These are phyloP conservation scores for Copidosoma floridanum DNA, from an alignment of 1,140 invertebrate genomes.

Conservation along the genomic window DNA sequence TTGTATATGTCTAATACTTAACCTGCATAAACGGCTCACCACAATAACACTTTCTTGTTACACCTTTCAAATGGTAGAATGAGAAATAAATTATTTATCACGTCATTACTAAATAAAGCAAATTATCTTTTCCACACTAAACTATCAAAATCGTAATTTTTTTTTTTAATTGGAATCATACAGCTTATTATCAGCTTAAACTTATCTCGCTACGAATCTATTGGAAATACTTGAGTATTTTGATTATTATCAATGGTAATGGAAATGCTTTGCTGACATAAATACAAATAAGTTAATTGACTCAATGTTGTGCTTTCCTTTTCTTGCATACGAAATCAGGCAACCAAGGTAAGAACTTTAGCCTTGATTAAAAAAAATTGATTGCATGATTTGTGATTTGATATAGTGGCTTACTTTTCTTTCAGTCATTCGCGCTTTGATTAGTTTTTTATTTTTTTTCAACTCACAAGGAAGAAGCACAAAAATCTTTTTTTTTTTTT, in stretches of 20 bases:
- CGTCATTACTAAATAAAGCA: too few relatives aligned
- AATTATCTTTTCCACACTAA: too few relatives aligned
- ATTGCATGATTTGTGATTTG: too few relatives aligned
- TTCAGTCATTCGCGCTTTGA: not conserved
- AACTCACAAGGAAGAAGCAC: slow-evolving; percentile 9
- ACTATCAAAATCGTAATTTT: too few relatives aligned
- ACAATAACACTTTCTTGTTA: too few relatives aligned
- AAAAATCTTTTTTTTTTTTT: slow-evolving; percentile 5
- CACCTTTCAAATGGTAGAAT: too few relatives aligned
- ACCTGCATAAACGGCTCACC: too few relatives aligned
- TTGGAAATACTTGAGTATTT: not conserved
- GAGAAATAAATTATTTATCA: too few relatives aligned
- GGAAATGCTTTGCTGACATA: not conserved
- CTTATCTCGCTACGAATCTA: too few relatives aligned
- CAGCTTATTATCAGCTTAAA: too few relatives aligned
- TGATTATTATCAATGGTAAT: not conserved
- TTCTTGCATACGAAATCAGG: slow-evolving; percentile 35
- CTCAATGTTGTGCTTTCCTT: slow-evolving; percentile 16
- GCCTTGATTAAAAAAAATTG: not conserved
- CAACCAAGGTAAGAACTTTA: slow-evolving; percentile 41
- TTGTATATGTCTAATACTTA: too few relatives aligned
- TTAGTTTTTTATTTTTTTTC: not conserved
- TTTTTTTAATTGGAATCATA: too few relatives aligned
- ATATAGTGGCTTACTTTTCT: not conserved
- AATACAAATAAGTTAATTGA: slow-evolving; percentile 20